Percentiles rank a stretch among this genome's conserved stretches.
Evolutionary conservation across 2,113 vertebrate species (phyloP).

Genomic region (Syrmaticus mikado): DNA sequence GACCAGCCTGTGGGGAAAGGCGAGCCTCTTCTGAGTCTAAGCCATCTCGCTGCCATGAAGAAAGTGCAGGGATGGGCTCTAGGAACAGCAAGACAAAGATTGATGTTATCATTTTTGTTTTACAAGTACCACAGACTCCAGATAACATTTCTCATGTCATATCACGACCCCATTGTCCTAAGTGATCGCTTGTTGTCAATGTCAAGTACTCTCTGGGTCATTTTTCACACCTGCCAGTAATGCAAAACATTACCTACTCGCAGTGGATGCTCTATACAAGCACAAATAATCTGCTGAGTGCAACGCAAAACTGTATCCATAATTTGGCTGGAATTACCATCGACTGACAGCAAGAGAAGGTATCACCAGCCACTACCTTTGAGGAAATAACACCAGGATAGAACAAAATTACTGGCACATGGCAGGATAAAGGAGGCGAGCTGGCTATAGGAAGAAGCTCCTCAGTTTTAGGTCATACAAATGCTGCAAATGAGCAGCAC

Average conservation of each 20-base stretch:
- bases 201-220: neutral
- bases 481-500: neutral
- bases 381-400: neutral
- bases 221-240: neutral
- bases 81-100: conserved; percentile 43
- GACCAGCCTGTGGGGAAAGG: conserved; percentile 88
- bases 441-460: neutral
- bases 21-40: conserved; percentile 88
- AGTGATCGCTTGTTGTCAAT: neutral
- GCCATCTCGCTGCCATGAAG: conserved; percentile 87
- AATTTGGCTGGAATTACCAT: neutral
- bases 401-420: neutral
- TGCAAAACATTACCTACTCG: neutral
- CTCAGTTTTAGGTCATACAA: neutral
- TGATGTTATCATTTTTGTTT: conserved; percentile 31
- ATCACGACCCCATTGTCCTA: fast-evolving
- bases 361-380: neutral
- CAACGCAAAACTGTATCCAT: neutral
- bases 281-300: neutral
- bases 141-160: neutral
- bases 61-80: conserved; percentile 89
- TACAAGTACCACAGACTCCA: neutral
- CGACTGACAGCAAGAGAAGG: neutral
- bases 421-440: neutral
- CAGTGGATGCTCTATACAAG: neutral